phyloP scores from a whole-genome alignment of 1,140 invertebrate species.

The Riptortus pedestris region DNA sequence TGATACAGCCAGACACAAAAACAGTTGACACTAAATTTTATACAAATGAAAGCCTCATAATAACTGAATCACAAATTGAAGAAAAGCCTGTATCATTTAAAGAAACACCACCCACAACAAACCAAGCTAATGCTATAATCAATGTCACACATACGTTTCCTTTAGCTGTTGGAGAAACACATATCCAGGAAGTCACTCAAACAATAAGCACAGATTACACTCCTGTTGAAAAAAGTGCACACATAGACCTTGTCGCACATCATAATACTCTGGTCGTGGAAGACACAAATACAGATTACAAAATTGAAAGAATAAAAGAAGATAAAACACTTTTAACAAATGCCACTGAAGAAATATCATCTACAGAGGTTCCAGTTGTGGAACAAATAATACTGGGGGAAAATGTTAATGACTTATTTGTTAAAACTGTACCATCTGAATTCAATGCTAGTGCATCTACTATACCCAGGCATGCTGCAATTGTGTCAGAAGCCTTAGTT shows the following conservation, averaged over 20 bases:
- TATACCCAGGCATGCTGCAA: constrained; percentile 21
- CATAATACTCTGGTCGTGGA: constrained; percentile 24
- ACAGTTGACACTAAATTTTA: constrained; percentile 17
- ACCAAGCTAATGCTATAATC: constrained; percentile 18
- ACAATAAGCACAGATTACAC: constrained; percentile 24
- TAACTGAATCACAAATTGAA: constrained; percentile 19
- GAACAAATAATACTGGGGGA: constrained; percentile 23
- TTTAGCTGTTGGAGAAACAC: constrained; percentile 26
- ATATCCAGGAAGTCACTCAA: constrained; percentile 27
- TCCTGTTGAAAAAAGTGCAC: constrained; percentile 20
- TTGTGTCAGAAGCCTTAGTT: constrained; percentile 19
- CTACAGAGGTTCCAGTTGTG: constrained; percentile 17
- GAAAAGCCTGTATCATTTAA: constrained; percentile 15
- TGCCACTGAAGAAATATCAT: constrained; percentile 18
- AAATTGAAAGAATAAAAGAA: constrained; percentile 22
- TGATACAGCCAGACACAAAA: constrained; percentile 16
- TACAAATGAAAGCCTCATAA: constrained; percentile 21
- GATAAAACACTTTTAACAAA: constrained; percentile 1
- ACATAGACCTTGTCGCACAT: constrained; percentile 23
- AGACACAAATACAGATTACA: constrained; percentile 20
- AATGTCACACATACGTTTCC: constrained; percentile 22
- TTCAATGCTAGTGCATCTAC: constrained; percentile 20
- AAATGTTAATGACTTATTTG: constrained; percentile 18
- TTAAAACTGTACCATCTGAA: constrained; percentile 16
- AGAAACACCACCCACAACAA: constrained; percentile 1